Conservation (phyloP, 2,888 invertebrate species). For the Chouioia cunea region DNA sequence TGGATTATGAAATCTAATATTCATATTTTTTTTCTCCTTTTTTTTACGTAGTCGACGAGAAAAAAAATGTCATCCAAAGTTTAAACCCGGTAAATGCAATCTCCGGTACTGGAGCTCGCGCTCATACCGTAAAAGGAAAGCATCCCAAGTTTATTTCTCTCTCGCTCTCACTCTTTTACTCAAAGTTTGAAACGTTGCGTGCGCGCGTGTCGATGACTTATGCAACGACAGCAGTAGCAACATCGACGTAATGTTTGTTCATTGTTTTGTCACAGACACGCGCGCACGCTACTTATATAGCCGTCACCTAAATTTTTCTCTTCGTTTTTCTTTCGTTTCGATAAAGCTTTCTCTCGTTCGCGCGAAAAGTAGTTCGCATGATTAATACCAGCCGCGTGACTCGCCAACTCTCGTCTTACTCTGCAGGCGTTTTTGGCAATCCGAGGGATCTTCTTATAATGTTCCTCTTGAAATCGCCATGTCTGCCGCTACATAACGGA, state of each 20-base stretch:
- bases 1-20: no score
- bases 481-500: not conserved
- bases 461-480: no score
- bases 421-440: not conserved
- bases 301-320: no score
- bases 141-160: slow-evolving; percentile 32
- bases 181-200: no score
- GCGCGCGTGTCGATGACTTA: slow-evolving; percentile 33
- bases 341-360: no score
- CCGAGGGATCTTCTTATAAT: not conserved
- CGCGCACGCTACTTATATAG: no score
- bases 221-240: slow-evolving; percentile 12
- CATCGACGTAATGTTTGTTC: no score
- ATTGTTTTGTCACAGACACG: no score
- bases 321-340: no score
- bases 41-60: no score
- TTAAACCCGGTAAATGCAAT: slow-evolving; percentile 11
- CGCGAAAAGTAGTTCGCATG: not conserved
- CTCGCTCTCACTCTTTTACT: slow-evolving; percentile 27
- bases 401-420: not conserved
- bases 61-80: no score
- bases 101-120: slow-evolving; percentile 25
- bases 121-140: slow-evolving; percentile 27
- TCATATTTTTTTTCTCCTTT: no score
- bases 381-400: not conserved